phyloP scores from a whole-genome alignment of 2,888 invertebrate species.

The Macropis europaea region DNA sequence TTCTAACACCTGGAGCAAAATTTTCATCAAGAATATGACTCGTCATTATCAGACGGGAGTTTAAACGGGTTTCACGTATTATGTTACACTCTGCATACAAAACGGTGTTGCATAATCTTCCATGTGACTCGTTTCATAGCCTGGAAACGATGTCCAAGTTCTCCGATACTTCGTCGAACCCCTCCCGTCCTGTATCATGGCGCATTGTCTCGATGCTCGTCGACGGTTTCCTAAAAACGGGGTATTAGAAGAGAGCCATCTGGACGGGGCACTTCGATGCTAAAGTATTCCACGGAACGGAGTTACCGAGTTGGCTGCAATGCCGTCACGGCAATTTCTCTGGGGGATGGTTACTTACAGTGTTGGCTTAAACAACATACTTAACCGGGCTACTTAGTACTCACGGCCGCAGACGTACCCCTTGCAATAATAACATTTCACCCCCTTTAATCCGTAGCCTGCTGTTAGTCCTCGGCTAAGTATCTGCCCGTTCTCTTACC shows the following conservation, averaged over 20 bases:
- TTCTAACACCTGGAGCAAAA: no score
- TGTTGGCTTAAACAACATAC: conserved; percentile 80
- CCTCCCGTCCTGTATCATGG: conserved; percentile 50
- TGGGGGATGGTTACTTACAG: conserved; percentile 76
- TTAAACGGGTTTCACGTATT: no score
- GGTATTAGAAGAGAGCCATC: conserved; percentile 53
- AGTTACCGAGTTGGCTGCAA: conserved; percentile 62
- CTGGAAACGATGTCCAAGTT: conserved; percentile 22
- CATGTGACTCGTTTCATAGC: neutral
- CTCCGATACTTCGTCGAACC: conserved; percentile 33
- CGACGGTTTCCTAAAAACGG: conserved; percentile 35
- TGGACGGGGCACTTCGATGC: conserved; percentile 50
- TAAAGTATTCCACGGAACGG: conserved; percentile 59
- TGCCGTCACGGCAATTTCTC: conserved; percentile 72
- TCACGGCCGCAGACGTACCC: conserved; percentile 74
- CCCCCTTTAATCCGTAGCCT: conserved; percentile 77
- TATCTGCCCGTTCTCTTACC: conserved; percentile 70
- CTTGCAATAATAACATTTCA: conserved; percentile 79
- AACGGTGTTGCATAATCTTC: no score
- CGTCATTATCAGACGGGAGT: no score
- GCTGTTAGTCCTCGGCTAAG: conserved; percentile 76
- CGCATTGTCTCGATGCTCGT: conserved; percentile 31
- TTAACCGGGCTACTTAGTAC: conserved; percentile 79
- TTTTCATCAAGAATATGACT: no score
- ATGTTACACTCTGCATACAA: no score